phyloP scores from a whole-genome alignment of 2,113 vertebrate genomes.

The Phoenicopterus ruber region DNA sequence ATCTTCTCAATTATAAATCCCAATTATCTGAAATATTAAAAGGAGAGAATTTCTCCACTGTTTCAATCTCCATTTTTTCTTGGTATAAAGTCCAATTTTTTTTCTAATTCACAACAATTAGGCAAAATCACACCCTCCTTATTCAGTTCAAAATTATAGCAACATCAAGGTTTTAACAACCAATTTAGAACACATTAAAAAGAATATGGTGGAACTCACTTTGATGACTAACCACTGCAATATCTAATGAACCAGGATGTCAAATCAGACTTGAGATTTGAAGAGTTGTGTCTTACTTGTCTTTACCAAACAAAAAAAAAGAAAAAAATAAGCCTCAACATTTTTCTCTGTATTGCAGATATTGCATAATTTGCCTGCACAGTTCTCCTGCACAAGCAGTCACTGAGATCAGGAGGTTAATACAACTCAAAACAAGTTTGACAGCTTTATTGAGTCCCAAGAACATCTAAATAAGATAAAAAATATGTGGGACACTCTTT shows the following conservation, averaged over 20 bases:
- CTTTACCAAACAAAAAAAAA: background rate
- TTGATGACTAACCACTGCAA: background rate
- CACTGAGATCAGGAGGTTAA: background rate
- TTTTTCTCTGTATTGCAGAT: background rate
- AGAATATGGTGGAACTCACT: background rate
- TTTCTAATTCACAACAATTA: background rate
- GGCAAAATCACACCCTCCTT: background rate
- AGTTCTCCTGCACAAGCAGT: background rate
- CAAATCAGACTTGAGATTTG: background rate
- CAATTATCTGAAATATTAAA: background rate
- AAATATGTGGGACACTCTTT: background rate
- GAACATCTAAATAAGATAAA: background rate
- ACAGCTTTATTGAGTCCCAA: background rate
- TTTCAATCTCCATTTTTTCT: background rate
- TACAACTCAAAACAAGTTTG: background rate
- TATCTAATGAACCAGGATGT: background rate
- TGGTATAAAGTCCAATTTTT: background rate
- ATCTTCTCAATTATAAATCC: background rate
- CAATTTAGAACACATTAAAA: background rate
- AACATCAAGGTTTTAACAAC: background rate
- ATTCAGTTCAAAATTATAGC: background rate
- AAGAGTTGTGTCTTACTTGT: background rate
- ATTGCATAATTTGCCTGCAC: background rate
- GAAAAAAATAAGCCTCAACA: background rate
- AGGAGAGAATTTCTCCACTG: background rate